phyloP scores from a whole-genome alignment of 1,140 invertebrate species.

The Drosophila sproati region DNA sequence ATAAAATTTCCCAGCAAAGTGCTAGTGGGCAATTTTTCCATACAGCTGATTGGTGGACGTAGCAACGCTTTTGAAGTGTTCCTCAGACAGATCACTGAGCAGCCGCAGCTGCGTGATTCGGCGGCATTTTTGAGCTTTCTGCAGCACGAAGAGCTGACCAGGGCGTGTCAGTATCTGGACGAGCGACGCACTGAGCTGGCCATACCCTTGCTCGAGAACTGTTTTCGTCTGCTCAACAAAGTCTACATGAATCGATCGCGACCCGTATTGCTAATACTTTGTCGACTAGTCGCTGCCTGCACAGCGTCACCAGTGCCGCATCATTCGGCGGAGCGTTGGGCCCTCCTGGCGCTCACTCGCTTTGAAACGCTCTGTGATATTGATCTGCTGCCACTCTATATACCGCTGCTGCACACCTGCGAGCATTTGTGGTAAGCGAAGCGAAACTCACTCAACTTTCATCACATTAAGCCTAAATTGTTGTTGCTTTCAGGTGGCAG shows the following conservation, averaged over 20 bases:
- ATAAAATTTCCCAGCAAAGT: slow-evolving; percentile 91
- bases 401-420: slow-evolving; percentile 89
- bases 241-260: slow-evolving; percentile 89
- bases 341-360: slow-evolving; percentile 88
- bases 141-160: slow-evolving; percentile 88
- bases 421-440: slow-evolving; percentile 87
- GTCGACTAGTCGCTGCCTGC: slow-evolving; percentile 87
- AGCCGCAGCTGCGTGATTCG: slow-evolving; percentile 87
- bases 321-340: slow-evolving; percentile 88
- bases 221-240: slow-evolving; percentile 90
- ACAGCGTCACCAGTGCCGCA: slow-evolving; percentile 85
- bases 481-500: slow-evolving; percentile 86
- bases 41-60: slow-evolving; percentile 89
- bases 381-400: slow-evolving; percentile 88
- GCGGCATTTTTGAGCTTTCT: slow-evolving; percentile 88
- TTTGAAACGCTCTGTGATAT: slow-evolving; percentile 89
- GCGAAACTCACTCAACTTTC: too few relatives aligned
- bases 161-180: slow-evolving; percentile 87
- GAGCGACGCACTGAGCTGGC: slow-evolving; percentile 88
- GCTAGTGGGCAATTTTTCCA: slow-evolving; percentile 91
- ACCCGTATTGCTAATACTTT: slow-evolving; percentile 89
- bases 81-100: slow-evolving; percentile 87
- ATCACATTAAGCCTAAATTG: background rate
- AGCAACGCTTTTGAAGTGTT: slow-evolving; percentile 90
- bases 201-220: slow-evolving; percentile 88